These are phyloP conservation scores for Zosterops hypoxanthus DNA, from an alignment of 2,113 vertebrate genomes.

Conservation along the genomic window DNA sequence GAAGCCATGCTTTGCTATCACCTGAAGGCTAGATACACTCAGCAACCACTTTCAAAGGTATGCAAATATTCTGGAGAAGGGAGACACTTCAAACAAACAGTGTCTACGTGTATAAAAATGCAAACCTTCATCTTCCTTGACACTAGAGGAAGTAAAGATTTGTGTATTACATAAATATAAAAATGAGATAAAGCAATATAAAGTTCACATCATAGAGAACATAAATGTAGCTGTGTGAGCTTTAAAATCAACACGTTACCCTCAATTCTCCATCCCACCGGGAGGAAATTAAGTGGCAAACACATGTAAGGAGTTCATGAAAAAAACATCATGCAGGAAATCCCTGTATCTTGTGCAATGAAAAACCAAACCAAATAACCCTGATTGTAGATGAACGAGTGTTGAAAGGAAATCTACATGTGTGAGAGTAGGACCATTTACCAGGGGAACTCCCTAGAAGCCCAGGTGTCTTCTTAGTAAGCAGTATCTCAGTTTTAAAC, in stretches of 20 bases:
- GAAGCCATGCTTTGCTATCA: background rate
- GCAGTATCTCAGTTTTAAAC: background rate
- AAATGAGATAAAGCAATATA: conserved; percentile 5
- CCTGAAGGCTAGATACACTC: background rate
- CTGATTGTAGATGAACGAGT: accelerated
- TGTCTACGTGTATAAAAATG: background rate
- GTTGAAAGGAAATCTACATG: background rate
- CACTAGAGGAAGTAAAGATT: conserved; percentile 37
- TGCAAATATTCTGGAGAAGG: background rate
- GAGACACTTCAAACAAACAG: background rate
- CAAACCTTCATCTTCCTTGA: conserved; percentile 20
- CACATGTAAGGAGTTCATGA: background rate
- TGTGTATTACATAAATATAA: conserved; percentile 20
- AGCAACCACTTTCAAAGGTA: background rate
- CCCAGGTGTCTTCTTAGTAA: background rate
- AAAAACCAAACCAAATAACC: background rate
- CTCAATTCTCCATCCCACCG: background rate
- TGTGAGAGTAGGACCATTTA: background rate
- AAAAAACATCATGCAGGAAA: background rate
- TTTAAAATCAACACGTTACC: conserved; percentile 1
- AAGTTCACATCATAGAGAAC: background rate
- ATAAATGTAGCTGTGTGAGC: conserved; percentile 28
- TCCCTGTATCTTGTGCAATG: background rate
- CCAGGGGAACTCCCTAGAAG: background rate
- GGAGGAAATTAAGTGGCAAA: background rate